Evolutionary conservation across 2,888 invertebrate genomes (phyloP), one percentile per base, ranked within the genome.

Genomic region (Cetonia aurata): DNA sequence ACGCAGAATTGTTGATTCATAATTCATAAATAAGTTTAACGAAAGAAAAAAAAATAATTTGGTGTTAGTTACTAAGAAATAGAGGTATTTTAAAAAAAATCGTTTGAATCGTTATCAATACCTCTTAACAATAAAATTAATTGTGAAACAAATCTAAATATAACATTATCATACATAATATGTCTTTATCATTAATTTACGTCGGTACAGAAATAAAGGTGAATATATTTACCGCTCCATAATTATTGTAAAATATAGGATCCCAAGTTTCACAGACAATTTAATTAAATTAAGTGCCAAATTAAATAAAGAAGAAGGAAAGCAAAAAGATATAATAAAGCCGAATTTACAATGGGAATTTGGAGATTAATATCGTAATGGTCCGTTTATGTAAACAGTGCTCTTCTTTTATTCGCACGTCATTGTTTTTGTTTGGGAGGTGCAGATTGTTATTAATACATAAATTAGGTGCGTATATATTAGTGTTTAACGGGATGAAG

Each of bases 401-500:
- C 25, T 37, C 31, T 41, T 9, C 33, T 56, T 48, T 62, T 48
- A 62, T 33, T 48, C 60, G 31, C 37, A 62, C n/a, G 48, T 62
- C 48, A 10, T 37, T 48, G 6, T 31, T 17, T 48, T 62, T 15
- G 46, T 48, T 17, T 57, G 15, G 41, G 48, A 33, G 15, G 48
- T 10, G 33, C 15, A 33, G 25, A n/a, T 60, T 17, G 10, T 6
- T 33, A 48, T 48, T 12, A 62, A 31, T 48, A 15, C 13, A 25
- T 62, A 10, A 62, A 33, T 62, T 62, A 62, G 1, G 25, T 25
- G 25, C 25, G 25, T 25, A 25, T 25, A 25, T 25, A 25, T 48
- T 62, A 62, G 13, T 25, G 48, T 48, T 42, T 62, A 48, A 46
- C 48, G 48, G 62, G 33, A 31, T 42, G 17, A 62, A 62, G 9